Percentiles rank a stretch among this genome's conserved stretches.
Evolutionary conservation across 2,113 vertebrate species (phyloP).

Genomic region (Boulengeromyrus knoepffleri): DNA sequence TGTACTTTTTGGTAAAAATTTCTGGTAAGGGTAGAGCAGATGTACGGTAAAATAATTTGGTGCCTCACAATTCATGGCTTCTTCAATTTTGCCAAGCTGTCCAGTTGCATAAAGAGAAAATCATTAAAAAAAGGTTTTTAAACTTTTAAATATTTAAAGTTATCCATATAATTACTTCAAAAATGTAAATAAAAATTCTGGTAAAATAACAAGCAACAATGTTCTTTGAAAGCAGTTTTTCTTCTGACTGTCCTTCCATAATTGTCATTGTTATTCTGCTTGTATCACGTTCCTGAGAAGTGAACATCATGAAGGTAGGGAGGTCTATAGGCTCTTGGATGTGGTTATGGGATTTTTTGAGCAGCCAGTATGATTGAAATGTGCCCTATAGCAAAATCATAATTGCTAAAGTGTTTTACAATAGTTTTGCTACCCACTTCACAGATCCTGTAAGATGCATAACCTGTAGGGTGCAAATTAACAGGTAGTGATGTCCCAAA

Average conservation of each 20-base stretch:
- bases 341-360: not conserved
- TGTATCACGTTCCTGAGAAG: not conserved
- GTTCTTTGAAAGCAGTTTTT: not conserved
- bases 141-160: not conserved
- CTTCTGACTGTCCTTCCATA: not conserved
- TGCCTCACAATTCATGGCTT: not conserved
- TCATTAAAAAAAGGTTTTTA: not conserved
- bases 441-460: not conserved
- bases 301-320: not conserved
- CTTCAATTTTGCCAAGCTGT: not conserved
- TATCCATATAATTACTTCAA: not conserved
- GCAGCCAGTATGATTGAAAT: not conserved
- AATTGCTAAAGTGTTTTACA: not conserved
- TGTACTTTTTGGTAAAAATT: not conserved
- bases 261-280: not conserved
- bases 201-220: not conserved
- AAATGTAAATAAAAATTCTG: not conserved
- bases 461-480: not conserved
- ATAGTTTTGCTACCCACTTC: not conserved
- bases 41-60: not conserved
- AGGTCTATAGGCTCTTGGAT: not conserved
- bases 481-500: not conserved
- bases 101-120: not conserved
- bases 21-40: not conserved
- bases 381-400: not conserved